These are phyloP conservation scores for Zaprionus ornatus DNA, from an alignment of 1,140 invertebrate genomes.

Conservation along the genomic window DNA sequence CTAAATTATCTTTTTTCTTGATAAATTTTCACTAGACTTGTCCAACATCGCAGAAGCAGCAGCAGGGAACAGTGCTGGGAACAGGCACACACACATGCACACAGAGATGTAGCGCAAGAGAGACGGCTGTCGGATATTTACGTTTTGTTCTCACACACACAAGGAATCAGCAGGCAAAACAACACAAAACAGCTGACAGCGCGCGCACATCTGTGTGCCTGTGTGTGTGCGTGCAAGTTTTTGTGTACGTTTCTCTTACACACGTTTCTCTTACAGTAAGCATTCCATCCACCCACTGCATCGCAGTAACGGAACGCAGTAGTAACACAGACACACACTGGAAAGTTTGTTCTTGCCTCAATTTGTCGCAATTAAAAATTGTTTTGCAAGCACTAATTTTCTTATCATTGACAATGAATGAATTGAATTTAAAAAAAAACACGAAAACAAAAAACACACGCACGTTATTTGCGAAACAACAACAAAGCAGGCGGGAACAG, in stretches of 20 bases:
- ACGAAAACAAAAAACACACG: conserved; percentile 12
- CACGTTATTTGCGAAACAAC: conserved; percentile 13
- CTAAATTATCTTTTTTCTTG: conserved; percentile 42
- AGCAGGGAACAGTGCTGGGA: conserved; percentile 2
- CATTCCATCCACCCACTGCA: background rate
- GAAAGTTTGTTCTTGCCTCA: conserved; percentile 3
- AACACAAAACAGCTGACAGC: conserved; percentile 73
- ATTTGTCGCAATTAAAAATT: conserved; percentile 31
- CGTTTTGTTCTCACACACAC: conserved; percentile 28
- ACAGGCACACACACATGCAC: conserved; percentile 11
- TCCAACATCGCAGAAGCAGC: conserved; percentile 9
- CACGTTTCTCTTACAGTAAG: conserved; percentile 1
- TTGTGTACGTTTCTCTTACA: conserved; percentile 13
- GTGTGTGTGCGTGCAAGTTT: conserved; percentile 7
- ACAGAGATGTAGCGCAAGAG: conserved; percentile 7
- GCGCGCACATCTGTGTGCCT: conserved; percentile 9
- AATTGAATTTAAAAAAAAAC: background rate
- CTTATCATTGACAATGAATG: conserved; percentile 20
- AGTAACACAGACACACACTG: background rate
- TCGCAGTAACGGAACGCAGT: background rate
- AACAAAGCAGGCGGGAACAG: conserved; percentile 15
- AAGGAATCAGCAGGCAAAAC: conserved; percentile 40
- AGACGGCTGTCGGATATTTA: conserved; percentile 40
- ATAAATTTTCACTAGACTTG: conserved; percentile 30
- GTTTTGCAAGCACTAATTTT: conserved; percentile 27